These are phyloP conservation scores for Muscicapa striata DNA, from an alignment of 2,797 vertebrate species.

Conservation along the genomic window DNA sequence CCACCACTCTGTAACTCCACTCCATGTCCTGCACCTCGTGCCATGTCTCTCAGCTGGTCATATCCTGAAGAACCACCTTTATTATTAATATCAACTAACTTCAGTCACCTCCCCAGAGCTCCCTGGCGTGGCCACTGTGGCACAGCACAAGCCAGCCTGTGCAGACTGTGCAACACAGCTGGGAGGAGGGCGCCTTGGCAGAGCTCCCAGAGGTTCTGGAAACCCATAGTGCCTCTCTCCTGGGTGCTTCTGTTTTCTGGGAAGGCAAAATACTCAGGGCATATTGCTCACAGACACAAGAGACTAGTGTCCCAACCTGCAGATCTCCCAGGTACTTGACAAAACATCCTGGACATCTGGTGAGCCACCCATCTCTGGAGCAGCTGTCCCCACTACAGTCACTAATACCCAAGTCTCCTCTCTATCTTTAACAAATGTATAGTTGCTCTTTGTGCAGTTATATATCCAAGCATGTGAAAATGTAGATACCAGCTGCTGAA, in stretches of 20 bases:
- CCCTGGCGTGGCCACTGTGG: fast-evolving
- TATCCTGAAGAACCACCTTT: not conserved
- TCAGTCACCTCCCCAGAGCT: not conserved
- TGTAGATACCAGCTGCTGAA: not conserved
- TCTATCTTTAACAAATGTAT: not conserved
- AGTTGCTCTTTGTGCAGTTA: not conserved
- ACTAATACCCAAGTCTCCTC: not conserved
- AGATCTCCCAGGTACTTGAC: not conserved
- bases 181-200: not conserved
- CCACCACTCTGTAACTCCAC: not conserved
- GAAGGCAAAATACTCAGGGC: fast-evolving
- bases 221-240: fast-evolving
- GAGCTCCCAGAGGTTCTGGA: not conserved
- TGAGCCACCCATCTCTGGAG: not conserved
- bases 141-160: not conserved
- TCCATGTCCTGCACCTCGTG: not conserved
- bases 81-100: not conserved
- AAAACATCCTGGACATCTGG: not conserved
- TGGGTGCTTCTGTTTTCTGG: not conserved
- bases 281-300: not conserved
- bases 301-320: not conserved
- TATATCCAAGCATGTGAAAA: not conserved
- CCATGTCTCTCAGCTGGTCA: not conserved
- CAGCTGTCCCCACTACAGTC: not conserved
- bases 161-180: not conserved